phyloP scores from a whole-genome alignment of 1,140 invertebrate species.

The Maniola jurtina region DNA sequence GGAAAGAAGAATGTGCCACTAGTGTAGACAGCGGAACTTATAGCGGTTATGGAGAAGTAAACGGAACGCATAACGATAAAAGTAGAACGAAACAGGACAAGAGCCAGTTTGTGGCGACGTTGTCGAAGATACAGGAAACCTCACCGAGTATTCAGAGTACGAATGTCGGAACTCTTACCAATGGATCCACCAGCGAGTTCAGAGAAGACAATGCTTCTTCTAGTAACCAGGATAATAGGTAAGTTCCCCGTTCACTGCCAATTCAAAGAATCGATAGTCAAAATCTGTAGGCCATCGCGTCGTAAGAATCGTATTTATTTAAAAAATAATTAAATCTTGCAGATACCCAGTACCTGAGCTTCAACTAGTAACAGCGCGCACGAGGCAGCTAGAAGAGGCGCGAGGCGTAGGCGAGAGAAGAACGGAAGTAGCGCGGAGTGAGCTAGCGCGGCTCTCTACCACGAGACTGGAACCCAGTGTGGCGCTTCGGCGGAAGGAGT shows the following conservation, averaged over 20 bases:
- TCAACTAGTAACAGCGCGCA: conserved; percentile 85
- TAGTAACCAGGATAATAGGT: conserved; percentile 72
- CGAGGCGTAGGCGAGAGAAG: conserved; percentile 78
- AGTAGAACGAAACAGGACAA: conserved; percentile 75
- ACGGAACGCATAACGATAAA: conserved; percentile 59
- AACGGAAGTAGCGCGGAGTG: conserved; percentile 85
- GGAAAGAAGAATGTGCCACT: conserved; percentile 66
- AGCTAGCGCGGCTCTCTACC: conserved; percentile 84
- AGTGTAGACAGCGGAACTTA: conserved; percentile 71
- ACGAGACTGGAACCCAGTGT: conserved; percentile 87
- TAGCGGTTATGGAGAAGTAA: conserved; percentile 69
- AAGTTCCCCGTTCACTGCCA: conserved; percentile 22
- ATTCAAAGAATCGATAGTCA: not conserved
- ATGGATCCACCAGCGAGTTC: conserved; percentile 53
- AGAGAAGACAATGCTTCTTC: conserved; percentile 47
- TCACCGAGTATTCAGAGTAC: conserved; percentile 69
- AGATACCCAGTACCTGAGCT: conserved; percentile 80
- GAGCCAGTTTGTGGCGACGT: conserved; percentile 79
- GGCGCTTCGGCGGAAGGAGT: conserved; percentile 85
- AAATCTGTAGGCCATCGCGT: not conserved
- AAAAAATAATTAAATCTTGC: not conserved
- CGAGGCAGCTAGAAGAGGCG: conserved; percentile 86
- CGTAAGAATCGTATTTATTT: not conserved
- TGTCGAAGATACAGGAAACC: conserved; percentile 83
- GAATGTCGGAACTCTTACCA: conserved; percentile 60